Evolutionary conservation across 2,113 vertebrate species (phyloP).

Genomic region (Monopterus albus): DNA sequence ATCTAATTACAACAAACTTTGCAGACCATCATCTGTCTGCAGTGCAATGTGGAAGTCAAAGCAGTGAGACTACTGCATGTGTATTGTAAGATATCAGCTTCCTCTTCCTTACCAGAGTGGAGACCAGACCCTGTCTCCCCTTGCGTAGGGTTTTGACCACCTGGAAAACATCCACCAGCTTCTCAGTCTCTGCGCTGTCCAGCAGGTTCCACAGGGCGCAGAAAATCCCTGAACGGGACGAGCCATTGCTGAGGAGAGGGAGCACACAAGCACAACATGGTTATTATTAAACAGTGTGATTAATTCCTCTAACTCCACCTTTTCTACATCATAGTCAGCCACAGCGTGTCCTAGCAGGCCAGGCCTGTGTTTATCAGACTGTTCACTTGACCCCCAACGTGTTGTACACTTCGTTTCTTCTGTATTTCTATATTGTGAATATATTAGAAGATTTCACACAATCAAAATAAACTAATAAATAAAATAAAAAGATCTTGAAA

Average conservation of each 20-base stretch:
- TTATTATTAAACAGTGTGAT: not conserved
- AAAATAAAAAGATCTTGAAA: no score
- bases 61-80: not conserved
- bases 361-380: no score
- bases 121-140: slow-evolving; percentile 85
- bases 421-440: no score
- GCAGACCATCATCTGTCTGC: no score
- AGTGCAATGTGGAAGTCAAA: not conserved
- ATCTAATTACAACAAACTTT: not conserved
- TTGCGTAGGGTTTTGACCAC: slow-evolving; percentile 90
- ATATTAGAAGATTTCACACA: no score
- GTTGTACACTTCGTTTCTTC: no score
- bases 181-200: slow-evolving; percentile 91
- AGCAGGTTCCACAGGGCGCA: slow-evolving; percentile 92
- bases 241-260: slow-evolving; percentile 86
- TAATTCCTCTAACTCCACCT: no score
- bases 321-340: no score
- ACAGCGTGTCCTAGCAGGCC: no score
- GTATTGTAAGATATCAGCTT: not conserved
- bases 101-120: slow-evolving; percentile 84
- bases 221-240: slow-evolving; percentile 88
- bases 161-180: slow-evolving; percentile 93
- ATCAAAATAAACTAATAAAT: no score
- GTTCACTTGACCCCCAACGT: no score
- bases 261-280: not conserved